Base-by-base conservation (phyloP, 1,140 invertebrate species). In the Zaprionus taronus region DNA sequence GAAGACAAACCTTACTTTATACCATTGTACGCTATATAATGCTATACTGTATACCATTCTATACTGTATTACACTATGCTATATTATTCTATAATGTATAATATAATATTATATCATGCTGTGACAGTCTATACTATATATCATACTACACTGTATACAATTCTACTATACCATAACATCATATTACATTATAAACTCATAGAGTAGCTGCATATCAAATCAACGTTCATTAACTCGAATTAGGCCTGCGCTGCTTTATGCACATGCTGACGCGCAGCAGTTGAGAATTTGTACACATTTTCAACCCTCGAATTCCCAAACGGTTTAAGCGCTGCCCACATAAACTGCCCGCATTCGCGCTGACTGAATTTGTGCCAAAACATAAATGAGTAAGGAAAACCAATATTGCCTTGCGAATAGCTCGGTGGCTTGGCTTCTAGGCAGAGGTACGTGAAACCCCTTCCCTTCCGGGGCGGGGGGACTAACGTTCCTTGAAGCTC, bases 341-440 rank as follows among this genome's bases (percentile, higher is more conserved):
- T 47, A 7, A 60, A 47, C 17, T 58, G 55, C 71, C 44, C 14
- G 15, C n/a, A 22, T 4, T 14, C 0, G 2, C 11, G 0, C 3
- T 14, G 5, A 6, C 26, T 0, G 15, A 44, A 81, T 24, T 86
- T 68, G 90, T 92, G 87, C 83, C 90, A 90, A 79, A 84, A 92
- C 83, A 79, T 80, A 92, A 91, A 92, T 87, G 83, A 92, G 89
- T 92, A 92, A 92, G 91, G 91, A 92, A 91, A 92, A 92, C 85
- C 91, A 91, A 90, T 81, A 24, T 49, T 15, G 80, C 91, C 91
- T 81, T 92, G 91, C 82, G 89, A 83, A 92, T 68, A 68, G 84
- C 91, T 91, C 60, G 91, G 91, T 68, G 74, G 91, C 63, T 79
- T 91, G 77, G 91, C 91, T 92, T 92, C 91, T 72, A 73, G 91